Percentiles rank a stretch among this genome's conserved stretches.
Conservation (phyloP, 2,888 invertebrate species). For the Uropetala carovei region DNA sequence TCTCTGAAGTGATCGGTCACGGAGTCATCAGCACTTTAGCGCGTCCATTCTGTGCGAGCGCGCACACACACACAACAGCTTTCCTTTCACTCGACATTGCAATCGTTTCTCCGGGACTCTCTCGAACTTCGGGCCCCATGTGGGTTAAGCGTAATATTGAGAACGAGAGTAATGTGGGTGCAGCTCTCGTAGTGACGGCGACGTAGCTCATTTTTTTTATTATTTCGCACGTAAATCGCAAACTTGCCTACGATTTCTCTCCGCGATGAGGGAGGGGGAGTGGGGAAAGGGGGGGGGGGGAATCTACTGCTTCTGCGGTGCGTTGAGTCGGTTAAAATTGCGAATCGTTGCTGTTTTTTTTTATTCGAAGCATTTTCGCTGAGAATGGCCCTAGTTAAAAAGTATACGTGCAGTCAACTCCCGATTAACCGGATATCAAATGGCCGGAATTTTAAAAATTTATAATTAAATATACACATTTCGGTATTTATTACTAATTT, state of each 20-base stretch:
- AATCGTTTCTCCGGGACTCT: neutral
- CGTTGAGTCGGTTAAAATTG: no score
- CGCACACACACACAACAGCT: neutral
- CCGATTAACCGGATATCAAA: no score
- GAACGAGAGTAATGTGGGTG: neutral
- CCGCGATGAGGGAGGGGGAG: neutral
- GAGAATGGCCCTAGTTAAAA: no score
- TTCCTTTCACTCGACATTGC: constrained; percentile 15
- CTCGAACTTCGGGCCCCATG: neutral
- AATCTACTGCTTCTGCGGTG: no score
- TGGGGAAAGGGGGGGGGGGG: no score
- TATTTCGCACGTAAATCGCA: neutral
- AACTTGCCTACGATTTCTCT: neutral
- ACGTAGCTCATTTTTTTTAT: neutral
- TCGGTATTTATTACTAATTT: no score
- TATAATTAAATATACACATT: no score
- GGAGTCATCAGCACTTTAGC: neutral
- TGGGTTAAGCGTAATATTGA: neutral
- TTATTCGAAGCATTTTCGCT: no score
- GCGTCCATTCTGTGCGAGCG: neutral
- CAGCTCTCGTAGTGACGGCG: neutral
- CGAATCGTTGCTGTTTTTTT: no score
- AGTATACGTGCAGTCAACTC: no score
- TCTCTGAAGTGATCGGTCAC: no score
- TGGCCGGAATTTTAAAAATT: no score